Evolutionary conservation across 1,140 invertebrate species (phyloP).

Genomic region (Lutraria rhynchaena): DNA sequence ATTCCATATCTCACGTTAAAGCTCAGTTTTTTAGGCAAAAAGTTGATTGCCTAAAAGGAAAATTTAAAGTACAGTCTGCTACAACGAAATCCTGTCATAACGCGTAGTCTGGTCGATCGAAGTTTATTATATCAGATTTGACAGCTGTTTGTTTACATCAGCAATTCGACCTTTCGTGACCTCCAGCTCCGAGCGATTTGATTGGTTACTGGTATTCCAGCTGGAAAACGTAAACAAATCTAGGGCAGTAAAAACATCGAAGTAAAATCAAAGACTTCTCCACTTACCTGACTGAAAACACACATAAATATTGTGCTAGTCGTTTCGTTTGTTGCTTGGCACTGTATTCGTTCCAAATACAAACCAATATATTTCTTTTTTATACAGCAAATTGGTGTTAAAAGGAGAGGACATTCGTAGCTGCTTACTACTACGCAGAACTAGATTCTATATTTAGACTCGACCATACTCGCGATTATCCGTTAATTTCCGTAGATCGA

Average conservation of each 20-base stretch:
- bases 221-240: slow-evolving; percentile 47
- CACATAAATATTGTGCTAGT: neutral
- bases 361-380: neutral
- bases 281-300: slow-evolving; percentile 46
- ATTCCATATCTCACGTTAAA: neutral
- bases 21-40: neutral
- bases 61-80: neutral
- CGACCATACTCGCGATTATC: neutral
- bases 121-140: neutral
- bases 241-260: neutral
- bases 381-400: neutral
- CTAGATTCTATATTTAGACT: slow-evolving; percentile 29
- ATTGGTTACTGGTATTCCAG: slow-evolving; percentile 24
- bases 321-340: too few relatives aligned
- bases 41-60: neutral
- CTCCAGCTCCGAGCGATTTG: neutral
- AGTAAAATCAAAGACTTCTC: neutral
- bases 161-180: slow-evolving; percentile 22
- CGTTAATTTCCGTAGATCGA: too few relatives aligned
- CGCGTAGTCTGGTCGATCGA: neutral
- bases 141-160: slow-evolving; percentile 53
- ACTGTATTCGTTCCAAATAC: slow-evolving; percentile 8
- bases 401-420: slow-evolving; percentile 19
- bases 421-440: slow-evolving; percentile 22
- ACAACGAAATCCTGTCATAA: neutral